phyloP scores from a whole-genome alignment of 2,797 vertebrate genomes.

The Rhincodon typus region DNA sequence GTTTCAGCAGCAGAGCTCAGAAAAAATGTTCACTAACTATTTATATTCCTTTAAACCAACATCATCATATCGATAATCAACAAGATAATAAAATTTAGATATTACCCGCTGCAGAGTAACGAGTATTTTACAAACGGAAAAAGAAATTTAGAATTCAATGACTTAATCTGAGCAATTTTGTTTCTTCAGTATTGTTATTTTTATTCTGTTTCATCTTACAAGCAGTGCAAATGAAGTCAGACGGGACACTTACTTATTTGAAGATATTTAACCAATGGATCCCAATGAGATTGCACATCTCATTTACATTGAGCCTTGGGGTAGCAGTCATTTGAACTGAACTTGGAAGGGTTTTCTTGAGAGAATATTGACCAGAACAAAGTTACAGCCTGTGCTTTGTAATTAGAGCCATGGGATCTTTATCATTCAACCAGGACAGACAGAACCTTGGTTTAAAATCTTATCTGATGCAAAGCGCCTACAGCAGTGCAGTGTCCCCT shows the following conservation, averaged over 20 bases:
- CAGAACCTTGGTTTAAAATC: conserved; percentile 34
- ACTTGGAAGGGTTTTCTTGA: conserved; percentile 35
- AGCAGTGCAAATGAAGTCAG: conserved; percentile 26
- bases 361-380: conserved; percentile 38
- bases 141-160: conserved; percentile 18
- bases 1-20: not conserved
- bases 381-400: conserved; percentile 26
- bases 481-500: conserved; percentile 21
- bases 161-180: conserved; percentile 6
- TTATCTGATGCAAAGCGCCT: conserved; percentile 25
- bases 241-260: conserved; percentile 36
- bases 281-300: conserved; percentile 31
- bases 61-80: not conserved
- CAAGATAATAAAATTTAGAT: not conserved
- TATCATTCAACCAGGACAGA: conserved; percentile 28
- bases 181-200: conserved; percentile 7
- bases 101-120: not conserved
- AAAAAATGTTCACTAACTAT: too few species aligned
- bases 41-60: not conserved
- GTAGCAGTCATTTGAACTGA: conserved; percentile 18
- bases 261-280: conserved; percentile 33
- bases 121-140: not conserved
- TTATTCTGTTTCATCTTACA: conserved; percentile 28
- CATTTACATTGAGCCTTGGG: conserved; percentile 32
- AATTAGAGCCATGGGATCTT: conserved; percentile 36